Conservation (phyloP, 2,888 invertebrate species). For the Synergus itoensis region DNA sequence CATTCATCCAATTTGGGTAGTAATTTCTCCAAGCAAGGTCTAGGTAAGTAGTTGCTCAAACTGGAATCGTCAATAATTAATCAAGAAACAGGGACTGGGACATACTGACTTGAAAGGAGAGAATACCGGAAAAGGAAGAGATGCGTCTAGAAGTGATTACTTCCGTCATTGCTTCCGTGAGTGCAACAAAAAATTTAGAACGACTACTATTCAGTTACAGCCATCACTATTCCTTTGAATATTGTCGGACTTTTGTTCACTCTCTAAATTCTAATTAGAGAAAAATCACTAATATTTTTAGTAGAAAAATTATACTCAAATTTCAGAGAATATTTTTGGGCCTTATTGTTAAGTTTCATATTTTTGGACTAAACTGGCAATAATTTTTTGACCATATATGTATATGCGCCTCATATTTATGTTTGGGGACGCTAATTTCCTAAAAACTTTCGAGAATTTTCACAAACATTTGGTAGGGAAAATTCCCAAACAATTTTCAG, state of each 20-base stretch:
- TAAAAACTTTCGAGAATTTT: no score
- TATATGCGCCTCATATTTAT: no score
- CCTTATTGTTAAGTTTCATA: no score
- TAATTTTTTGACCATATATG: no score
- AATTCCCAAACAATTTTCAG: no score
- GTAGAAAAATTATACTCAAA: no score
- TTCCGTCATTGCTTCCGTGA: constrained; percentile 16
- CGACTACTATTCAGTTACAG: background rate
- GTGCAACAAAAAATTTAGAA: background rate
- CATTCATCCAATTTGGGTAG: background rate
- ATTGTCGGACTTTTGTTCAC: background rate
- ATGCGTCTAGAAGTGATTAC: background rate
- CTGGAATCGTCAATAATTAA: constrained; percentile 17
- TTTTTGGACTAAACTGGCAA: no score
- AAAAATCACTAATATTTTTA: no score
- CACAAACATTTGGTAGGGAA: no score
- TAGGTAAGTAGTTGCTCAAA: constrained; percentile 1
- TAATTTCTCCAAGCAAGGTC: constrained; percentile 20
- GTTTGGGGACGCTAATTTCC: no score
- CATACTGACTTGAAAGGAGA: background rate
- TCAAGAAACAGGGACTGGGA: background rate
- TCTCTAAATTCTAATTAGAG: no score
- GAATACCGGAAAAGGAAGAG: constrained; percentile 35
- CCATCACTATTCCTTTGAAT: background rate
- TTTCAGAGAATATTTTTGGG: no score